These are phyloP conservation scores for Cavia aperea DNA, from an alignment of 2,113 vertebrate species.

Conservation along the genomic window DNA sequence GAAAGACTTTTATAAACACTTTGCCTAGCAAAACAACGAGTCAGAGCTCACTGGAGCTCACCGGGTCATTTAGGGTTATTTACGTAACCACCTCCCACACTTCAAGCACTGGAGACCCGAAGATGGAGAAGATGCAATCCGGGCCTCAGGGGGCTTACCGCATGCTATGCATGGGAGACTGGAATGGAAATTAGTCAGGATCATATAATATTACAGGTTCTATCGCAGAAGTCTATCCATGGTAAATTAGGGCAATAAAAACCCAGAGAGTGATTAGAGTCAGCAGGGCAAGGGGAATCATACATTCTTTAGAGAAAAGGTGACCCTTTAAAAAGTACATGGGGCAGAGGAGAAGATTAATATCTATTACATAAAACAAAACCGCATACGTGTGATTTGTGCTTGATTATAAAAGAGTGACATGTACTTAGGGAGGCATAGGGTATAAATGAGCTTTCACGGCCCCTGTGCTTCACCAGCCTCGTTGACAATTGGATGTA, in stretches of 20 bases:
- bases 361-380: slow-evolving; percentile 17
- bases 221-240: background rate
- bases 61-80: background rate
- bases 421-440: background rate
- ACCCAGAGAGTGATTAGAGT: background rate
- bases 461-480: background rate
- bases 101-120: background rate
- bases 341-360: background rate
- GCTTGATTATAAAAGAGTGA: slow-evolving; percentile 14
- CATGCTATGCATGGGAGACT: background rate
- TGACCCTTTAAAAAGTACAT: slow-evolving; percentile 43
- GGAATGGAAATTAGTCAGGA: slow-evolving; percentile 33
- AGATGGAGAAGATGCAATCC: background rate
- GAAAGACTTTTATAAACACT: background rate
- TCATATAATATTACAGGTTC: slow-evolving; percentile 43
- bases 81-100: background rate
- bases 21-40: background rate
- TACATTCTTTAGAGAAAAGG: slow-evolving; percentile 49
- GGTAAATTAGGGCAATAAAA: slow-evolving; percentile 37
- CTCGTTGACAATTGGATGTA: background rate
- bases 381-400: background rate
- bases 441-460: background rate
- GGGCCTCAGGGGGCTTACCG: background rate
- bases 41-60: accelerated
- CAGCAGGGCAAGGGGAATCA: background rate